A percentile compares a stretch with the other conserved stretches of the same genome.
Conservation (phyloP, 2,797 vertebrate genomes). For the Petrocephalus sullivani region DNA sequence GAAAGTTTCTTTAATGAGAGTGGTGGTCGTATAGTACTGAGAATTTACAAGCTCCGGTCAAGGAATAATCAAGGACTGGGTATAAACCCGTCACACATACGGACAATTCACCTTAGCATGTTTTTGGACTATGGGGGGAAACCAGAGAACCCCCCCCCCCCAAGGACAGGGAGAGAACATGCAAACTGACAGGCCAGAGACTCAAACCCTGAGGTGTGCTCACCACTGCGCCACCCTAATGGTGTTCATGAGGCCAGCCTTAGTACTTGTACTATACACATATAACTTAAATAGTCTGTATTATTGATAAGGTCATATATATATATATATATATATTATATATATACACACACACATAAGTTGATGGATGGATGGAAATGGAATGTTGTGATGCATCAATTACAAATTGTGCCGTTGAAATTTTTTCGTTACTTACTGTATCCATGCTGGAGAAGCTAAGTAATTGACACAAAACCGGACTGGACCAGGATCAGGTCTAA, state of each 20-base stretch:
- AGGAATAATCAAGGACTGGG: not conserved
- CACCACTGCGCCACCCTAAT: not conserved
- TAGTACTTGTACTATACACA: not conserved
- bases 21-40: not conserved
- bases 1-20: conserved; percentile 17
- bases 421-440: not conserved
- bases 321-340: no score
- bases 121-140: not conserved
- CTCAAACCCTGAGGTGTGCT: not conserved
- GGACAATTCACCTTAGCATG: not conserved
- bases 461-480: not conserved
- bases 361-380: no score
- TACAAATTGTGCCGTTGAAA: not conserved
- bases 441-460: not conserved
- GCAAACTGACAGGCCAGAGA: not conserved
- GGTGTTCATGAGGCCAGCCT: not conserved
- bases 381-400: no score
- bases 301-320: no score
- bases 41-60: not conserved
- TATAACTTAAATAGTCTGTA: no score
- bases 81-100: not conserved
- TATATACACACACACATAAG: no score
- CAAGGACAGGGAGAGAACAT: not conserved
- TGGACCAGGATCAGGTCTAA: not conserved
- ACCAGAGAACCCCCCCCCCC: not conserved